These are phyloP conservation scores for Phocides pigmalion DNA, from an alignment of 1,140 invertebrate genomes.

Conservation along the genomic window DNA sequence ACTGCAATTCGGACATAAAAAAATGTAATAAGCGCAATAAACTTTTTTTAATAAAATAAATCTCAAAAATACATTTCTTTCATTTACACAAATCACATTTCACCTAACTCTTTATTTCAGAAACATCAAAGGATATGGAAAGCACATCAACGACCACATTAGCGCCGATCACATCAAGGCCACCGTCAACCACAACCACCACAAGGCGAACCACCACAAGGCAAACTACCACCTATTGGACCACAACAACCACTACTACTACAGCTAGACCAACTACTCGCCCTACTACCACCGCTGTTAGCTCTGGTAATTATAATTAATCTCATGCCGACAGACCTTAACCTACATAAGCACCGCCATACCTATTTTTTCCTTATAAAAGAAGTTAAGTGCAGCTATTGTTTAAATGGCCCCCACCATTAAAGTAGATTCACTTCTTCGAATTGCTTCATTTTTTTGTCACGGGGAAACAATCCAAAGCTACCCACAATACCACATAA, in stretches of 20 bases:
- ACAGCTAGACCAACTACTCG: conserved; percentile 43
- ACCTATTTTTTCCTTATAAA: neutral
- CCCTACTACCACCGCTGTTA: conserved; percentile 40
- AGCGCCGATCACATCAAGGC: conserved; percentile 66
- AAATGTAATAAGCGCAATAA: no score
- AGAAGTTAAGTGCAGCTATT: neutral
- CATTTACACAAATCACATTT: no score
- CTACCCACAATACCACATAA: no score
- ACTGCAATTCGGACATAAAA: no score
- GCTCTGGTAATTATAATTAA: conserved; percentile 36
- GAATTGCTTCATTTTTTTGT: no score
- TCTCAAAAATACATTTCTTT: no score
- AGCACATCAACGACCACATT: conserved; percentile 66
- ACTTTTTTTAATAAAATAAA: no score
- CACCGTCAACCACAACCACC: conserved; percentile 53
- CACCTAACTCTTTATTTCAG: conserved; percentile 35
- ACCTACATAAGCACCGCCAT: no score
- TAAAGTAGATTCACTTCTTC: no score
- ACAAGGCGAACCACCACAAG: conserved; percentile 55
- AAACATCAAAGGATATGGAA: conserved; percentile 53
- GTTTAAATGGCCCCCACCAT: no score
- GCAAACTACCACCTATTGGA: conserved; percentile 48
- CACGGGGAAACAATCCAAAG: no score
- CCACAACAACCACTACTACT: conserved; percentile 46
- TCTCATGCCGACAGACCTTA: no score